phyloP scores from a whole-genome alignment of 1,140 invertebrate genomes.

The Trypoxylus dichotomus region DNA sequence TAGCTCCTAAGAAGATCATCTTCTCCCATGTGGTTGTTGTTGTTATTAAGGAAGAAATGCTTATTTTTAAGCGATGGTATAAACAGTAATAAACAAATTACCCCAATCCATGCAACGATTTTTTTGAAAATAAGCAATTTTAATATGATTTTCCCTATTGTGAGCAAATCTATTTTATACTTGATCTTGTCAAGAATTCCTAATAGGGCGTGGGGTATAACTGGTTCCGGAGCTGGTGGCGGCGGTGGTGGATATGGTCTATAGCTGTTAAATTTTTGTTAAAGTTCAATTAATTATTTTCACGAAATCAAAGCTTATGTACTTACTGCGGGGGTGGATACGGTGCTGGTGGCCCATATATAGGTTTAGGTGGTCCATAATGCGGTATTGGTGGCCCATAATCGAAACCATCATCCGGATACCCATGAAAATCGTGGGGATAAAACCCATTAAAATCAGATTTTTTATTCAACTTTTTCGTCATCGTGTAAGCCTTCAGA shows the following conservation, averaged over 20 bases:
- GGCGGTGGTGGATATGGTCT: constrained; percentile 47
- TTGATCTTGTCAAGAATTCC: constrained; percentile 62
- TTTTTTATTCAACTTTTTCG: constrained; percentile 32
- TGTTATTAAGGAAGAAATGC: not conserved
- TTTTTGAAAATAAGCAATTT: constrained; percentile 74
- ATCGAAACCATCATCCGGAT: not conserved
- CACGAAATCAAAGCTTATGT: constrained; percentile 37
- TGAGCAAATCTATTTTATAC: constrained; percentile 66
- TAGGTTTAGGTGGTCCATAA: constrained; percentile 45
- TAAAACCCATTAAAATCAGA: constrained; percentile 27
- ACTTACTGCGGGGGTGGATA: constrained; percentile 58
- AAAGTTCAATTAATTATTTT: constrained; percentile 18
- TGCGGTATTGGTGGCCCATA: constrained; percentile 39
- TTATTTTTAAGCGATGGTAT: constrained; percentile 65
- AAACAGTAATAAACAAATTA: constrained; percentile 70
- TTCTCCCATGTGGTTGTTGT: not conserved
- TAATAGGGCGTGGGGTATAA: constrained; percentile 56
- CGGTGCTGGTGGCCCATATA: constrained; percentile 55
- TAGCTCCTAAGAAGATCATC: constrained; percentile 10
- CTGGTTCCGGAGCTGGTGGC: constrained; percentile 38
- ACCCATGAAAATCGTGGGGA: constrained; percentile 18
- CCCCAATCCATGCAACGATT: constrained; percentile 71
- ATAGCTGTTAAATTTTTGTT: constrained; percentile 28
- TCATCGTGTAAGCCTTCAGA: constrained; percentile 30
- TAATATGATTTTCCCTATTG: constrained; percentile 67